A percentile compares a stretch with the other conserved stretches of the same genome.
Evolutionary conservation across 2,113 vertebrate genomes (phyloP).

Genomic region (Nesoenas mayeri): DNA sequence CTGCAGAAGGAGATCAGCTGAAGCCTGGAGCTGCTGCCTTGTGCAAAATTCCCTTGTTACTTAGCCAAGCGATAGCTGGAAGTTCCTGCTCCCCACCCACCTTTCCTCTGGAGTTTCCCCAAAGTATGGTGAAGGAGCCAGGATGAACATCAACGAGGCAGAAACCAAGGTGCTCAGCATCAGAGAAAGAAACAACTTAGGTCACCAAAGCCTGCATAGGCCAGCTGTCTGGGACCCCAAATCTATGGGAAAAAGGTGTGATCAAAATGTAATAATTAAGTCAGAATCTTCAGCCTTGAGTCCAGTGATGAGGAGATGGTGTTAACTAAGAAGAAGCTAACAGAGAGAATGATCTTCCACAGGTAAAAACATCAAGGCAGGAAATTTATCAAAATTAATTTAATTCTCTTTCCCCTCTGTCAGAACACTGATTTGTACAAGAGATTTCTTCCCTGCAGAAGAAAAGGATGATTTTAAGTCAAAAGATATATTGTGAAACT

Average conservation of each 20-base stretch:
- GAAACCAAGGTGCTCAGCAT: background rate
- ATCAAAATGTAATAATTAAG: background rate
- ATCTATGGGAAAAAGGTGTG: background rate
- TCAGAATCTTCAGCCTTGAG: background rate
- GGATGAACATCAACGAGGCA: background rate
- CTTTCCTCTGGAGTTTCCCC: background rate
- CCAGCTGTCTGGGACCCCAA: background rate
- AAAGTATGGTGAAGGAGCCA: background rate
- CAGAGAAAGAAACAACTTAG: background rate
- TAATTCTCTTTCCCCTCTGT: background rate
- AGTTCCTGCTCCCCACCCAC: background rate
- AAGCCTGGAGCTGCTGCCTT: background rate
- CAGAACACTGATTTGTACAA: background rate
- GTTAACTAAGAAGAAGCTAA: background rate
- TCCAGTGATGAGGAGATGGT: background rate
- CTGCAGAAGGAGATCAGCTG: background rate
- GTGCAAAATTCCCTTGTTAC: background rate
- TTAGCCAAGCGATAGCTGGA: fast-evolving
- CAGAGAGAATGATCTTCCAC: background rate
- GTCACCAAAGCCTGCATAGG: background rate
- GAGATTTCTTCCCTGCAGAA: background rate
- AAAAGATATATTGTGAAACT: background rate
- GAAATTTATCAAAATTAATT: background rate
- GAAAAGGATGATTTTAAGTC: background rate
- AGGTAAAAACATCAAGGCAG: background rate